Percentiles rank a stretch among this genome's conserved stretches.
Evolutionary conservation across 2,888 invertebrate genomes (phyloP).

Genomic region (Andrena minutula): DNA sequence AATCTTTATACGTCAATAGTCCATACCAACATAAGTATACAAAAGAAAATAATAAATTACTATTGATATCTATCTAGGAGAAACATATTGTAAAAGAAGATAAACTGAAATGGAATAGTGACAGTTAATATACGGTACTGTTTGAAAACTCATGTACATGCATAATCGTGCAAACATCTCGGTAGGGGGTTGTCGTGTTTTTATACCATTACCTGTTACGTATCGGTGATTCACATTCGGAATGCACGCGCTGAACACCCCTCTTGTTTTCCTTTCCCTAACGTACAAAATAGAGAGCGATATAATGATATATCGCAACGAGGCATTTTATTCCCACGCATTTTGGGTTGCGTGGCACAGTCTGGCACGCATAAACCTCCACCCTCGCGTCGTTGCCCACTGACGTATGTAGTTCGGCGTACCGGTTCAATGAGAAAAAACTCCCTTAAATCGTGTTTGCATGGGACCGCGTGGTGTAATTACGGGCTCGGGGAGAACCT

Average conservation of each 20-base stretch:
- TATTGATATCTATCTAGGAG: too few relatives aligned
- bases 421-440: constrained; percentile 56
- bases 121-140: too few relatives aligned
- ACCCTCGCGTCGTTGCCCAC: constrained; percentile 53
- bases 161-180: neutral
- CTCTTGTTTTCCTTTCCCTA: constrained; percentile 8
- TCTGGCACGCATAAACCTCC: constrained; percentile 70
- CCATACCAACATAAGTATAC: too few relatives aligned
- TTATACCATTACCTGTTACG: constrained; percentile 8
- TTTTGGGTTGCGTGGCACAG: constrained; percentile 69
- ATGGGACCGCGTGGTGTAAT: constrained; percentile 65
- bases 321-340: constrained; percentile 69
- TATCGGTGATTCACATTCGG: constrained; percentile 44
- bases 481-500: constrained; percentile 44
- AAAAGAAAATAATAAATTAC: too few relatives aligned
- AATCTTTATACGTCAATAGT: too few relatives aligned
- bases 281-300: constrained; percentile 42
- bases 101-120: too few relatives aligned
- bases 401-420: constrained; percentile 33
- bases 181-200: constrained; percentile 9
- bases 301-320: constrained; percentile 64
- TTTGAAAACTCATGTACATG: neutral
- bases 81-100: too few relatives aligned
- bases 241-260: constrained; percentile 12
- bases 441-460: constrained; percentile 56